phyloP scores from a whole-genome alignment of 2,888 invertebrate species.

The Phragmatobia fuliginosa region DNA sequence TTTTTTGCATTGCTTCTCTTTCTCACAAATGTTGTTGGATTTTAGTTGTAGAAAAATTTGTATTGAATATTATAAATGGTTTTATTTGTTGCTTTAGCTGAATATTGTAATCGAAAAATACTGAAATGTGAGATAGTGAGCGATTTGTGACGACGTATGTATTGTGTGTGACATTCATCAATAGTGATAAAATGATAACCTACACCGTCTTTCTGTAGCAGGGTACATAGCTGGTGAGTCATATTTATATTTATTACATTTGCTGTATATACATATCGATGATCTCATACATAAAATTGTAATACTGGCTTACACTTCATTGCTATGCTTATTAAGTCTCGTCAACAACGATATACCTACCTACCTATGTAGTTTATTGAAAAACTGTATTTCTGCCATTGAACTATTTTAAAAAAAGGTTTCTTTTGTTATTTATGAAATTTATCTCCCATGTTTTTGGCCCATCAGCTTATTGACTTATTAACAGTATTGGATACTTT shows the following conservation, averaged over 20 bases:
- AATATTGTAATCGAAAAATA: slow-evolving; percentile 34
- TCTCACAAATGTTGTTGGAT: slow-evolving; percentile 58
- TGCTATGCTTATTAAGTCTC: slow-evolving; percentile 51
- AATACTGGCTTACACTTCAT: slow-evolving; percentile 57
- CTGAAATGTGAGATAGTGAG: slow-evolving; percentile 63
- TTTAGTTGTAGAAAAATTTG: slow-evolving; percentile 39
- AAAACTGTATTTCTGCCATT: slow-evolving; percentile 6
- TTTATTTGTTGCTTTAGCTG: slow-evolving; percentile 34
- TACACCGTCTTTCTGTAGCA: slow-evolving; percentile 80
- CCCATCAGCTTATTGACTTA: background rate
- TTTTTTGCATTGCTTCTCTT: slow-evolving; percentile 73
- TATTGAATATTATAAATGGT: slow-evolving; percentile 43
- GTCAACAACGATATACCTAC: slow-evolving; percentile 30
- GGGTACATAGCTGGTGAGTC: slow-evolving; percentile 84
- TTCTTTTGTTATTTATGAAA: background rate
- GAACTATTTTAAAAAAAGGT: background rate
- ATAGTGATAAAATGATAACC: slow-evolving; percentile 81
- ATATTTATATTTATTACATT: slow-evolving; percentile 86
- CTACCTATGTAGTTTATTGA: too few relatives aligned
- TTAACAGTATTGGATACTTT: background rate
- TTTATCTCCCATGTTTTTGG: background rate
- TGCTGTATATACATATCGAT: slow-evolving; percentile 81
- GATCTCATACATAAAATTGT: slow-evolving; percentile 79
- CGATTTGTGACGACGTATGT: slow-evolving; percentile 58
- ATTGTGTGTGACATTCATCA: slow-evolving; percentile 77